Base-by-base conservation (phyloP, 64 coral and sea anemone species). In the Montipora efflorescens region DNA sequence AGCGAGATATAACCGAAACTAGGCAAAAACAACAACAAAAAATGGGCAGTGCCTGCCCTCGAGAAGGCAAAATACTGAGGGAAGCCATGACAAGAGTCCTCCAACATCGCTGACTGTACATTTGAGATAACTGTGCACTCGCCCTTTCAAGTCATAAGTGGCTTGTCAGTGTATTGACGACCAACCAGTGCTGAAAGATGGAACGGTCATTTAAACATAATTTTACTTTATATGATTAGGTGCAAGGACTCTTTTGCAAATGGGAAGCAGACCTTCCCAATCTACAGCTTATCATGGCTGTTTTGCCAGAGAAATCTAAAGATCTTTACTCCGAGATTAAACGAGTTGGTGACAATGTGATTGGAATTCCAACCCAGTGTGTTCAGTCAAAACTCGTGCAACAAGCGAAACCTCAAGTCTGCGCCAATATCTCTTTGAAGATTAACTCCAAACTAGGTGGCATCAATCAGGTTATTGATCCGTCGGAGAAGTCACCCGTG, bases 361-460 rank as follows among this genome's bases (percentile, higher is more conserved):
- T 93, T 62, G 96, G 96, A 1, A 87, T 93, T 8, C 51, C 87
- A 0, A 98, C 96, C 16, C 96, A 98, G 28, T 95, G 96, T 47
- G 94, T 98, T 5, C 87, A 85, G 69, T 4, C 21, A 8, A 88
- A 76, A 67, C 48, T 74, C 15, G 84, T 88, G 14, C 28, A 50
- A 15, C 43, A 64, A 7, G 67, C 88, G 1, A 93, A 88, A 49
- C 88, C 88, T 9, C 91, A 93, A 50, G 82, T 98, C 2, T 95
- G 87, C 19, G 71, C 94, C n/a, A 98, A 98, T 58, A 91, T 98
- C 14, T 88, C 91, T 0, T 76, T 98, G 88, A 95, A 98, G 64
- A 93, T 98, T 16, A 98, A 98, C 3, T 82, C 90, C 13, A 98
- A 98, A 88, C 59, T 95, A 15, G 95, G 95, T 9, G 91, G 95